Evolutionary conservation across 2,113 vertebrate species (phyloP), one percentile per base, ranked within the genome.

Genomic region (Lutjanus erythropterus): DNA sequence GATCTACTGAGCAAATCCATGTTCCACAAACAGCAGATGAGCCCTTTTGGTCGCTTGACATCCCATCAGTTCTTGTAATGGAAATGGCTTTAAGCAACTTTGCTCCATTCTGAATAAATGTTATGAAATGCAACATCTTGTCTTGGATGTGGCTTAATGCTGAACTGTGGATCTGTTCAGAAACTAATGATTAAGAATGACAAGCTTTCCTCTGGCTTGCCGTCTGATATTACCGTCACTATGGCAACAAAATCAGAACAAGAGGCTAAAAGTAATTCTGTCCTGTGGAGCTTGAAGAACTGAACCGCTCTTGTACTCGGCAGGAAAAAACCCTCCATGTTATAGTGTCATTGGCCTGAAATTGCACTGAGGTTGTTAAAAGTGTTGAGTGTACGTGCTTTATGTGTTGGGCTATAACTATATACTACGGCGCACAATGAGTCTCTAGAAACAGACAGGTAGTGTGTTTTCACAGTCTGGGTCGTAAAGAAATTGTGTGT

Each of bases 391-490:
- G 55, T 61, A 29, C 23, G 1, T 46, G 31, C 61, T 86, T 81
- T 46, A 64, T 71, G 60, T 56, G 56, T 73, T 25, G 15, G n/a
- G 1, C 11, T 29, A n/a, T n/a, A 14, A 66, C 55, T n/a, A 15
- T 56, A 61, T 68, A 49, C 74, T n/a, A 53, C 47, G 19, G 25
- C 50, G 25, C 56, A 81, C 71, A 82, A 61, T 9, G 77, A 61
- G 70, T 70, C 71, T 74, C 10, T n/a, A 64, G 39, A 78, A 31
- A 68, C 39, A 46, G 61, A 64, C 42, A 49, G 21, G 59, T n/a
- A 12, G 55, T 61, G 21, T 86, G 75, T 82, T 89, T 80, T 81
- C 47, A 23, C 56, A 71, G 81, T 55, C 61, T 68, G 50, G 53
- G 53, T 80, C 5, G 2, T 89, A 78, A 91, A 88, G 29, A 44